Percentiles rank a stretch among this genome's conserved stretches.
Conservation (phyloP, 2,888 invertebrate genomes). For the Drosophila prolongata region DNA sequence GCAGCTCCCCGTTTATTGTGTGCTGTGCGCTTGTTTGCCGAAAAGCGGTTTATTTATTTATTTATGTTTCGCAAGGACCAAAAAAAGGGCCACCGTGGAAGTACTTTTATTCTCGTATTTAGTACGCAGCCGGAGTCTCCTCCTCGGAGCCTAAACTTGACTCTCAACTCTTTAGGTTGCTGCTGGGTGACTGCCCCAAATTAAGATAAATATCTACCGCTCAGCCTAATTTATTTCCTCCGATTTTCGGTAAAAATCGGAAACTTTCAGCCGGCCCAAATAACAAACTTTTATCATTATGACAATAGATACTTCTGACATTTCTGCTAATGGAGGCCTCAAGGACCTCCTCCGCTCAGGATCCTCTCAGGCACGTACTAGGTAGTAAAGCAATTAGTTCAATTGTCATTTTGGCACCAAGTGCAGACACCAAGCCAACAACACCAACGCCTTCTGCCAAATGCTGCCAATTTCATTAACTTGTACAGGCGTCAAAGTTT, state of each 20-base stretch:
- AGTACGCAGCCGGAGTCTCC: conserved; percentile 16
- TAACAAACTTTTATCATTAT: conserved; percentile 57
- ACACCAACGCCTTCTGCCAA: conserved; percentile 15
- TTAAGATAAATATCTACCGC: conserved; percentile 72
- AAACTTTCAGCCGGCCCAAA: conserved; percentile 37
- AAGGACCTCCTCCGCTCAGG: conserved; percentile 2
- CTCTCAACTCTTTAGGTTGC: conserved; percentile 65
- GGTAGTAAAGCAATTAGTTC: conserved; percentile 73
- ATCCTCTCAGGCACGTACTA: conserved; percentile 51
- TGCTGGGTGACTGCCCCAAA: conserved; percentile 40
- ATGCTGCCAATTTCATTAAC: conserved; percentile 69
- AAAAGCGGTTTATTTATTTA: conserved; percentile 74
- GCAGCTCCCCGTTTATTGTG: conserved; percentile 39
- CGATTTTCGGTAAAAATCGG: conserved; percentile 37
- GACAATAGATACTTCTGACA: conserved; percentile 32
- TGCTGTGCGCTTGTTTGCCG: conserved; percentile 44
- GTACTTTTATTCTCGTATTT: conserved; percentile 39
- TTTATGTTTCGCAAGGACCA: conserved; percentile 51
- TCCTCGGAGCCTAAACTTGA: conserved; percentile 42
- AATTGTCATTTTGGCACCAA: conserved; percentile 71
- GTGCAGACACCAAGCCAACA: conserved; percentile 9
- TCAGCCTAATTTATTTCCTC: conserved; percentile 53
- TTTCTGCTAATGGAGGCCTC: conserved; percentile 34
- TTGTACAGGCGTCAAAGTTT: conserved; percentile 45
- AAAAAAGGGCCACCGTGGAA: conserved; percentile 37